Evolutionary conservation across 1,140 invertebrate genomes (phyloP).

Genomic region (Ditylenchus dipsaci): DNA sequence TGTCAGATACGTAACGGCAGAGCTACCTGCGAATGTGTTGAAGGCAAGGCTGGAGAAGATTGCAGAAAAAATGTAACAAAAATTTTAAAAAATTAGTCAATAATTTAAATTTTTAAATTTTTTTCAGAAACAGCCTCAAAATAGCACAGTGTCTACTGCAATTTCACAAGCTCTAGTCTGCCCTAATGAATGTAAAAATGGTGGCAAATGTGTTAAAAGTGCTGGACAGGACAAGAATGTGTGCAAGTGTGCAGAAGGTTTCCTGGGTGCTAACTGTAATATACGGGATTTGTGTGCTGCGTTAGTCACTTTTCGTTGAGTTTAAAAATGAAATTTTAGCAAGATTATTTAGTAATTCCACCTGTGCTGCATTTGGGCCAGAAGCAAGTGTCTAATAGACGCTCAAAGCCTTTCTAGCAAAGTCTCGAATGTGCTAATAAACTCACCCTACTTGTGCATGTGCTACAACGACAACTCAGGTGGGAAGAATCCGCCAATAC

Average conservation of each 20-base stretch:
- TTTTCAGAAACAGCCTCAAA: too few species aligned
- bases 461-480: conserved; percentile 9
- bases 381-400: conserved; percentile 5
- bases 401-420: background rate
- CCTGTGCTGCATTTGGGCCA: background rate
- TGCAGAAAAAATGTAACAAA: background rate
- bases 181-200: background rate
- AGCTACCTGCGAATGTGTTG: background rate
- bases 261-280: conserved; percentile 5
- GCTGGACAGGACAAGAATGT: background rate
- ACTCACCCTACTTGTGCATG: conserved; percentile 10
- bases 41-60: background rate
- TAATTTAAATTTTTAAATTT: too few species aligned
- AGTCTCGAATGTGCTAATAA: background rate
- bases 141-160: too few species aligned
- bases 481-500: background rate
- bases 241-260: background rate
- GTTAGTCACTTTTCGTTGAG: background rate
- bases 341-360: background rate
- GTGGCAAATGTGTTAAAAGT: background rate
- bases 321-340: background rate
- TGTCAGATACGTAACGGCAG: background rate
- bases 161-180: background rate
- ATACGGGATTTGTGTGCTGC: conserved; percentile 5
- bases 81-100: too few species aligned